Base-by-base conservation (phyloP, 2,113 vertebrate species). In the Syngnathus floridae region DNA sequence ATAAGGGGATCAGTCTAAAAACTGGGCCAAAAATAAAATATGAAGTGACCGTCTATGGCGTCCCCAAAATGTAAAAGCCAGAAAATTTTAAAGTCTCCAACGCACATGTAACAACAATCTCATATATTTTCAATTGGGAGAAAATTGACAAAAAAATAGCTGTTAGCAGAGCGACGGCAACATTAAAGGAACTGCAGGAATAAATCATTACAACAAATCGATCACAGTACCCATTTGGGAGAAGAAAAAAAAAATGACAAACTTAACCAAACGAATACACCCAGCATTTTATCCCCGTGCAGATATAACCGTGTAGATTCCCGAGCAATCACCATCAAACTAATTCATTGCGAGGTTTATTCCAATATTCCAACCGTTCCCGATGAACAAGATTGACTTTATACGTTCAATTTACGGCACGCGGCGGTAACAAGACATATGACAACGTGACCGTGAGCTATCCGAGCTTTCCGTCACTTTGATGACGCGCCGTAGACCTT, bases 391-490 rank as follows among this genome's bases (percentile, higher is more conserved):
- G n/a, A 61, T 43, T 21, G 8, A 61, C 59, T 43, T 61, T 45
- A 43, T 61, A 45, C 26, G 59, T 41, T 26, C 5, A 26, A 3
- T 41, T 61, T 43, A 26, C 59, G n/a, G n/a, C 22, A 26, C n/a
- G 43, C 13, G 5, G 59, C 40, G 6, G 40, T 61, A 61, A 43
- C 6, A 61, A 43, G 59, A 43, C 59, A 26, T 61, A 61, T 61
- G 59, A 45, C 59, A 61, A 43, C 40, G 40, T 26, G 59, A 13
- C 40, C 59, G n/a, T 43, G 59, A 61, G 59, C 59, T 61, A 38
- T 9, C 38, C 5, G n/a, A 52, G 48, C 63, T 9, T 36, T 49
- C 35, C 36, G 63, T 38, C 45, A 36, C 48, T 64, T 51, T 51
- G 48, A 64, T 36, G 63, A 64, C 31, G 35, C 8, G 31, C 36